Evolutionary conservation across 2,888 invertebrate species (phyloP).

Genomic region (Melanchra persicariae): DNA sequence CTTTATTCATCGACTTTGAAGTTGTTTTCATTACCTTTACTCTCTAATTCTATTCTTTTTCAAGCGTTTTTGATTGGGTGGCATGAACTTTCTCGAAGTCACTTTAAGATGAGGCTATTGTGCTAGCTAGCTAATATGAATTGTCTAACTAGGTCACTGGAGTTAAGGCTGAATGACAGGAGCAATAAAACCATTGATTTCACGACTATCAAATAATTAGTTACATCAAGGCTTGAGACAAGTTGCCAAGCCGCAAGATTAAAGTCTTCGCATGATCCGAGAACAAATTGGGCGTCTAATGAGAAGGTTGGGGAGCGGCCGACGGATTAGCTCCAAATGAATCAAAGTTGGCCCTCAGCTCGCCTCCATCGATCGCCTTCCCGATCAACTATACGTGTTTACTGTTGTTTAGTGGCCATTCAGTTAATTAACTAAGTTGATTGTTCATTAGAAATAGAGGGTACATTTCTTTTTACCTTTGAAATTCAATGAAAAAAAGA

Average conservation of each 20-base stretch:
- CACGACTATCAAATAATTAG: conserved; percentile 37
- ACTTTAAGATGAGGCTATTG: background rate
- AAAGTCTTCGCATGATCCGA: conserved; percentile 83
- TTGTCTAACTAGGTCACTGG: background rate
- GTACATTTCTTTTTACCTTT: conserved; percentile 41
- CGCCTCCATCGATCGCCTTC: conserved; percentile 76
- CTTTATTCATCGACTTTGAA: background rate
- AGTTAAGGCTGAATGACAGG: too few relatives aligned
- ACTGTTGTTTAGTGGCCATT: conserved; percentile 57
- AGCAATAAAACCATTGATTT: conserved; percentile 19
- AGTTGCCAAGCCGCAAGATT: conserved; percentile 79
- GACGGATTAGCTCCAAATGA: conserved; percentile 84
- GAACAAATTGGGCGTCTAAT: conserved; percentile 88
- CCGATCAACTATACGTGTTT: conserved; percentile 67
- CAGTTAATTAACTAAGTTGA: conserved; percentile 62
- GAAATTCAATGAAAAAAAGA: conserved; percentile 39
- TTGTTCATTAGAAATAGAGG: conserved; percentile 52
- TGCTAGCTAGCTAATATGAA: background rate
- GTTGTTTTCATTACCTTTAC: background rate
- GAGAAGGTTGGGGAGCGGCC: conserved; percentile 82
- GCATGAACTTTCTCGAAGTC: background rate
- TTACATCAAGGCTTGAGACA: conserved; percentile 56
- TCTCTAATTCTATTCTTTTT: background rate
- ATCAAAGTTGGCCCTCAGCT: conserved; percentile 80
- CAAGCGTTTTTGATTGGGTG: background rate